Percentiles rank a stretch among this genome's conserved stretches.
These are phyloP conservation scores for Spheniscus mendiculus DNA, from an alignment of 2,113 vertebrate genomes.

Conservation along the genomic window DNA sequence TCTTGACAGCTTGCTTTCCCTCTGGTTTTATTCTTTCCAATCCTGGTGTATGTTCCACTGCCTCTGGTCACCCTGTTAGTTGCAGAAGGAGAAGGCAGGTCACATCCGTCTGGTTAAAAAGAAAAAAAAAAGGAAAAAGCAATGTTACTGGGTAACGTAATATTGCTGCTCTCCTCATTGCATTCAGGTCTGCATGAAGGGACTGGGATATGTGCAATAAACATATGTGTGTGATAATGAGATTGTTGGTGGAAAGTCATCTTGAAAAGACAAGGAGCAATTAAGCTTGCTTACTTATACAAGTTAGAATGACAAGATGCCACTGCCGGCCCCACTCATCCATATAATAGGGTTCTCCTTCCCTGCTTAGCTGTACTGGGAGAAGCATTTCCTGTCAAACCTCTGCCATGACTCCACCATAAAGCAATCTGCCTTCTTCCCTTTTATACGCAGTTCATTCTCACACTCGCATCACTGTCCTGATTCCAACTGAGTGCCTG, in stretches of 20 bases:
- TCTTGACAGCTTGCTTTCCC: slow-evolving; percentile 58
- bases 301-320: slow-evolving; percentile 70
- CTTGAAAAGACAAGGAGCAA: slow-evolving; percentile 71
- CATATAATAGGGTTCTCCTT: slow-evolving; percentile 68
- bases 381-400: slow-evolving; percentile 58
- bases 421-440: slow-evolving; percentile 37
- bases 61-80: slow-evolving; percentile 40
- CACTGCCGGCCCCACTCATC: slow-evolving; percentile 48
- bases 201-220: slow-evolving; percentile 46
- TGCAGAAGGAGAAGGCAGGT: slow-evolving; percentile 23
- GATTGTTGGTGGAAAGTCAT: slow-evolving; percentile 69
- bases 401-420: slow-evolving; percentile 52
- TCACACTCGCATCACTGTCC: neutral
- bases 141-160: neutral
- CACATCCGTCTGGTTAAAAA: neutral
- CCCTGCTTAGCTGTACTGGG: slow-evolving; percentile 14
- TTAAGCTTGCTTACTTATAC: slow-evolving; percentile 72
- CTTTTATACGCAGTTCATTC: slow-evolving; percentile 27
- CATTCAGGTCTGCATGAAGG: neutral
- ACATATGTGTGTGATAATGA: slow-evolving; percentile 67
- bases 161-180: neutral
- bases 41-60: neutral
- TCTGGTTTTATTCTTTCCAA: slow-evolving; percentile 45
- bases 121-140: neutral
- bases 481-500: slow-evolving; percentile 33